Percentiles rank a stretch among this genome's conserved stretches.
Evolutionary conservation across 1,140 invertebrate species (phyloP).

Genomic region (Achatina immaculata): DNA sequence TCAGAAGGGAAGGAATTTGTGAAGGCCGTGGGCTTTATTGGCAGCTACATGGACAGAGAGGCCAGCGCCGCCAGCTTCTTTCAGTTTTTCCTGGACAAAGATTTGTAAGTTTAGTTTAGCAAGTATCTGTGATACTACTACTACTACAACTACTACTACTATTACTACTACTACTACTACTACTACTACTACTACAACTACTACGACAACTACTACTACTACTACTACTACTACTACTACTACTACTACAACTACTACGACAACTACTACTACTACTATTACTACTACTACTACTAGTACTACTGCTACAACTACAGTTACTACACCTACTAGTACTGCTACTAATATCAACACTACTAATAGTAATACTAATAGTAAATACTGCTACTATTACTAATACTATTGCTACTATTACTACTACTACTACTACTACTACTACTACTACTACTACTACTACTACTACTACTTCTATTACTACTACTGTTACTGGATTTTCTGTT

Average conservation of each 20-base stretch:
- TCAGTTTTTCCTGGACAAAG: background rate
- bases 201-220: background rate
- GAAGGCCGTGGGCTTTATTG: background rate
- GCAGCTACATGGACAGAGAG: background rate
- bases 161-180: background rate
- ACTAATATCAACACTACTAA: too few relatives aligned
- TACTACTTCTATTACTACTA: background rate
- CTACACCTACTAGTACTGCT: background rate
- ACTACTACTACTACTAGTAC: constrained; percentile 1
- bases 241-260: constrained; percentile 5
- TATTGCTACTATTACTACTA: background rate
- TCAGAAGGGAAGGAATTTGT: background rate
- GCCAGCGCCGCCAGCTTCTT: background rate
- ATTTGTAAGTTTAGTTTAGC: background rate
- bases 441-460: background rate
- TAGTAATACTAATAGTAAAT: background rate
- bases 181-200: background rate
- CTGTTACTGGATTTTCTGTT: too few relatives aligned
- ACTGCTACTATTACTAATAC: background rate
- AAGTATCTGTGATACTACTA: background rate
- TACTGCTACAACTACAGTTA: background rate
- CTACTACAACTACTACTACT: background rate
- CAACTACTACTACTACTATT: constrained; percentile 1
- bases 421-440: background rate
- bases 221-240: constrained; percentile 3